Percentiles rank a stretch among this genome's conserved stretches.
Evolutionary conservation across 1,140 invertebrate genomes (phyloP).

Genomic region (Dufourea novaeangliae): DNA sequence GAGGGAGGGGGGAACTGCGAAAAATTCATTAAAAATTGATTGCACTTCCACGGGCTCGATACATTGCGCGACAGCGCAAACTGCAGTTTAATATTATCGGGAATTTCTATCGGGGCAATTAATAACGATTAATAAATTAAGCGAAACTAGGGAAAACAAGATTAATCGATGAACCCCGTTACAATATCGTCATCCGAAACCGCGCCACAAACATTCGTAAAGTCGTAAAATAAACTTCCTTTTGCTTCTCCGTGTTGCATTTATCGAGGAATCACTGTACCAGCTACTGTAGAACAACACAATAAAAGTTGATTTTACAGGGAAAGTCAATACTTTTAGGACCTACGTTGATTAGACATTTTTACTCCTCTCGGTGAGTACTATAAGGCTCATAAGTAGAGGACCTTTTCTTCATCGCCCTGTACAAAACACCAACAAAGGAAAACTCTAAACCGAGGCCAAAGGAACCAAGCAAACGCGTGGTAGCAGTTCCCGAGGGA

Average conservation of each 20-base stretch:
- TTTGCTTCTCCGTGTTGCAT: too few species aligned
- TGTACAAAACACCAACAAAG: background rate
- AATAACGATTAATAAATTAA: background rate
- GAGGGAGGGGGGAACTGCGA: constrained; percentile 15
- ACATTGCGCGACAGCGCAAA: background rate
- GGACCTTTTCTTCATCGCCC: too few species aligned
- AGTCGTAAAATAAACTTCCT: too few species aligned
- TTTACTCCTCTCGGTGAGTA: too few species aligned
- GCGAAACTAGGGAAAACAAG: background rate
- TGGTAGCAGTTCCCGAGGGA: background rate
- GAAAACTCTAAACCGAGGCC: background rate
- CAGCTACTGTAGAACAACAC: too few species aligned
- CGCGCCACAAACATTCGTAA: too few species aligned
- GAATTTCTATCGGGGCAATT: background rate
- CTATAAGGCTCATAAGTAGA: too few species aligned
- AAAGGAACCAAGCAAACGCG: background rate
- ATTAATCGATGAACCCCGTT: background rate
- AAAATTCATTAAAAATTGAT: constrained; percentile 49
- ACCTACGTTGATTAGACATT: too few species aligned
- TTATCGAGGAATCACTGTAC: too few species aligned
- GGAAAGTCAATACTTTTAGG: too few species aligned
- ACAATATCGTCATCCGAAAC: too few species aligned
- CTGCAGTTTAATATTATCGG: constrained; percentile 17
- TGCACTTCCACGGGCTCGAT: background rate
- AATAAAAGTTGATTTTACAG: too few species aligned